Evolutionary conservation across 2,888 invertebrate species (phyloP).

Genomic region (Operophtera brumata): DNA sequence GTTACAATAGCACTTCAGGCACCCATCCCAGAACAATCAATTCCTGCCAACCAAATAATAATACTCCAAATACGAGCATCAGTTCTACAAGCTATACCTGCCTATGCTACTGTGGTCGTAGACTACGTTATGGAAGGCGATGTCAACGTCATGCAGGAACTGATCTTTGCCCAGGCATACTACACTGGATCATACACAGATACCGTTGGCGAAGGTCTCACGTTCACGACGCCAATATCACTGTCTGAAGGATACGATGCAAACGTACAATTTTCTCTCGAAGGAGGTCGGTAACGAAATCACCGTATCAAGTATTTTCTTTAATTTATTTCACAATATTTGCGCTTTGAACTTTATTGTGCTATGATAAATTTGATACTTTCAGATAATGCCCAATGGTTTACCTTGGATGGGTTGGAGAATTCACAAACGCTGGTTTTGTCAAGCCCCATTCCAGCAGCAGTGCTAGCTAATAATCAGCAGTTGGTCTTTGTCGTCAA

Average conservation of each 20-base stretch:
- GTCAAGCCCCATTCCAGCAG: conserved; percentile 33
- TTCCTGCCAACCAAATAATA: conserved; percentile 30
- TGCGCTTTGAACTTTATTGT: background rate
- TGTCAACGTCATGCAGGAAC: conserved; percentile 28
- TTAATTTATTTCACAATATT: background rate
- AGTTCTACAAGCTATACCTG: conserved; percentile 13
- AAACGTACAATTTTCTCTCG: conserved; percentile 36
- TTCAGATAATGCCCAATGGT: conserved; percentile 22
- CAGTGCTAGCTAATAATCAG: conserved; percentile 33
- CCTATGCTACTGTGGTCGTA: conserved; percentile 21
- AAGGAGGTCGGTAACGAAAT: conserved; percentile 37
- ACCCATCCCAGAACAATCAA: conserved; percentile 23
- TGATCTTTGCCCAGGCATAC: conserved; percentile 33
- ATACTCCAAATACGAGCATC: conserved; percentile 23
- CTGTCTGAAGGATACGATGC: conserved; percentile 38
- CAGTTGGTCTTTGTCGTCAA: conserved; percentile 33
- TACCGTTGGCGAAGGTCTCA: conserved; percentile 28
- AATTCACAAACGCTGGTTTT: conserved; percentile 28
- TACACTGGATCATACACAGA: conserved; percentile 41
- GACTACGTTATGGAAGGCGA: conserved; percentile 6
- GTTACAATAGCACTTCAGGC: conserved; percentile 19
- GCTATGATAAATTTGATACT: background rate
- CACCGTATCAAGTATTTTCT: background rate
- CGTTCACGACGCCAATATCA: conserved; percentile 33
- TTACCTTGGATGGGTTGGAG: conserved; percentile 20